Evolutionary conservation across 2,797 vertebrate species (phyloP).

Genomic region (Coilia nasus): DNA sequence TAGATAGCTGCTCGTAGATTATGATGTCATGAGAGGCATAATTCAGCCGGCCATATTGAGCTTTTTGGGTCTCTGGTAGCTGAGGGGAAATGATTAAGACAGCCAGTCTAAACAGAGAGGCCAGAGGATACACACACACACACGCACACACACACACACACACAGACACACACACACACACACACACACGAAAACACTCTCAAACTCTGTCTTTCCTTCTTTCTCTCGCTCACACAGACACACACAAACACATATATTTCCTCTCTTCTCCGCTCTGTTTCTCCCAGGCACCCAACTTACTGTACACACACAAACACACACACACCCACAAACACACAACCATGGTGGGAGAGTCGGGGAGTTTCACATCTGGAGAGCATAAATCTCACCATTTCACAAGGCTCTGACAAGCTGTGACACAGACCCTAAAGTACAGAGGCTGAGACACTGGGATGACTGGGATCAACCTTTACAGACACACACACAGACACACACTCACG

Average conservation of each 20-base stretch:
- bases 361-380: constrained; percentile 42
- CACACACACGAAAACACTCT: background rate
- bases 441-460: constrained; percentile 32
- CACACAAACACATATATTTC: background rate
- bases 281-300: background rate
- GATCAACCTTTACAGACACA: background rate
- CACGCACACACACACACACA: constrained; percentile 1
- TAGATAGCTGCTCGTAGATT: background rate
- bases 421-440: constrained; percentile 41
- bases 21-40: background rate
- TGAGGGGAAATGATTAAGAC: background rate
- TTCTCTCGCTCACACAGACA: background rate
- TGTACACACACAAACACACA: background rate
- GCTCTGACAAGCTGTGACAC: constrained; percentile 43
- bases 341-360: background rate
- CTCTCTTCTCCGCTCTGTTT: too few species aligned
- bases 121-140: background rate
- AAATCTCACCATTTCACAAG: constrained; percentile 47
- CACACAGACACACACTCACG: background rate
- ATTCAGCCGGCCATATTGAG: background rate
- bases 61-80: background rate
- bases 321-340: background rate
- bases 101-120: constrained; percentile 15
- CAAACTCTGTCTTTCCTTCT: background rate
- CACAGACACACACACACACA: background rate